Base-by-base conservation (phyloP, 1,140 invertebrate species). In the Dendroctonus valens region DNA sequence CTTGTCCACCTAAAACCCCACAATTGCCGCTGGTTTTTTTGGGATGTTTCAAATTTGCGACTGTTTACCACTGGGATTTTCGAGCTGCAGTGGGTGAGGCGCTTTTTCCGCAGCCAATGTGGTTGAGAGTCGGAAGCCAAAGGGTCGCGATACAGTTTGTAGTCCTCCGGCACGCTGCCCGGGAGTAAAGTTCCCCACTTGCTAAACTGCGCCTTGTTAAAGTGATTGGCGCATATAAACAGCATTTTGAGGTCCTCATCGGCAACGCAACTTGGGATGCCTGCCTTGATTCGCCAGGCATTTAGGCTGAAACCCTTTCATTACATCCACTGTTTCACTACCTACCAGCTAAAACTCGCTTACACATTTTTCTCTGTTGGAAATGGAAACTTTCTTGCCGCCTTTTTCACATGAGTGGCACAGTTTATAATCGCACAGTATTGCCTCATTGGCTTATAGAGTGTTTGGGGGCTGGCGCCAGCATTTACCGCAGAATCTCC, bases 211-310 rank as follows among this genome's bases (percentile, higher is more conserved):
- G 9, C 5, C 41, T 0, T n/a, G 26, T 38, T 55, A 40, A 55
- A 55, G 38, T 55, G 53, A 8, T 55, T 55, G 26, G 37, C 38
- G 37, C 53, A 55, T 40, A 55, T 26, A 55, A 51, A 51, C 2
- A 51, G 15, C 7, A 51, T 8, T 12, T 51, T 26, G 8, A 26
- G 26, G 3, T 26, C 26, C 26, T 26, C 26, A 26, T 26, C 26
- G 3, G 26, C 26, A 26, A 26, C 26, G 26, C 26, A 26, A 26
- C 26, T 1, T 3, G 26, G 26, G 1, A 26, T 26, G 26, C 26
- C 26, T 3, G 26, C 26, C 26, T 26, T 26, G 26, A 26, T 26
- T 26, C 26, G 26, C 26, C 26, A 26, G 26, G 26, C 26, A 3
- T 26, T 26, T 26, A 26, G 26, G 26, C 26, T 26, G 3, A 26